Base-by-base conservation (phyloP, 2,113 vertebrate genomes). In the Cephalopholis sonnerati region DNA sequence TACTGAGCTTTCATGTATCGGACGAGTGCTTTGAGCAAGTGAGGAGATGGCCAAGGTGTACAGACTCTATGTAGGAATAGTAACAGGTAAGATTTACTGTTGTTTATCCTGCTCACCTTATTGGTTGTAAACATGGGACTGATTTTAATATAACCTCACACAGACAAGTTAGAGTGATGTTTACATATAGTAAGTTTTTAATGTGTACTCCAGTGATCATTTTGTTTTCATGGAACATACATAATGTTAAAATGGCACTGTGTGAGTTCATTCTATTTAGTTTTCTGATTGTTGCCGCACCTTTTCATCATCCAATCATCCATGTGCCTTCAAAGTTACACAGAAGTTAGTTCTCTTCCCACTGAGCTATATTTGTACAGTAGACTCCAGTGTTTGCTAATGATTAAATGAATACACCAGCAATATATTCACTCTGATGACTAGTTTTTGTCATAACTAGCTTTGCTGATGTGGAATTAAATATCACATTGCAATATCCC, bases 21-120 rank as follows among this genome's bases (percentile, higher is more conserved):
- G 71, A 86, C 74, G 54, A 83, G 67, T 8, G 9, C 50, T 81
- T 82, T 70, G 11, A n/a, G 74, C 69, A 72, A 82, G 65, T 67
- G 78, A 85, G 69, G 88, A 93, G 70, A 94, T 94, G 94, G 91
- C 90, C 57, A 85, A 69, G 61, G 65, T 87, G 59, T 74, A 61
- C 74, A 77, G 67, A 70, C 74, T 93, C 54, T 93, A 39, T 80
- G 64, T 89, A 9, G 86, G 62, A 73, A 73, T 93, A 72, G 12
- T 88, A 44, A 79, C 91, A 83, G 94, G 94, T 94, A 92, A 84
- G 87, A 44, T 66, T 44, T 24, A 2, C 22, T 64, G 18, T 63
- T 64, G 18, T 74, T 58, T 46, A 4, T 22, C 7, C n/a, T n/a
- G n/a, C 20, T 61, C 32, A 63, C 15, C 36, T 65, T 25, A 25